Evolutionary conservation across 2,888 invertebrate species (phyloP).

Genomic region (Cistogaster globosa): DNA sequence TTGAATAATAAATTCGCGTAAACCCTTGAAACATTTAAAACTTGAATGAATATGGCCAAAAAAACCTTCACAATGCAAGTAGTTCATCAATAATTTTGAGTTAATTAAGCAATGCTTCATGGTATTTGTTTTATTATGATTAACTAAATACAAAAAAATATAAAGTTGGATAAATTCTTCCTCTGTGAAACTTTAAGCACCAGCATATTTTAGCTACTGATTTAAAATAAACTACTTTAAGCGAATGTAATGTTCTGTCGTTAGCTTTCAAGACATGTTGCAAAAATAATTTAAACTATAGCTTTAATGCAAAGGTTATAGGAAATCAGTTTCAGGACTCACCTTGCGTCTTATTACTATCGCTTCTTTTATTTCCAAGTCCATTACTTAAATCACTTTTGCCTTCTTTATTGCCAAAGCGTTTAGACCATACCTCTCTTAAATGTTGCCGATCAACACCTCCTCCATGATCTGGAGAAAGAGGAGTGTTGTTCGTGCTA

Average conservation of each 20-base stretch:
- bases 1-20: too few species aligned
- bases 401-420: constrained; percentile 73
- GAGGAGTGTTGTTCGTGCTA: background rate
- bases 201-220: too few species aligned
- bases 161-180: too few species aligned
- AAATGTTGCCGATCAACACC: constrained; percentile 75
- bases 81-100: too few species aligned
- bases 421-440: constrained; percentile 78
- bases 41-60: too few species aligned
- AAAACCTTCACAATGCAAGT: too few species aligned
- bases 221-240: too few species aligned
- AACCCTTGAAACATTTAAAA: too few species aligned
- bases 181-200: too few species aligned
- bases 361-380: constrained; percentile 32
- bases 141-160: too few species aligned
- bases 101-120: too few species aligned
- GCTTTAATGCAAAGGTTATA: constrained; percentile 21
- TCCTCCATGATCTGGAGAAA: constrained; percentile 22
- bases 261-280: background rate
- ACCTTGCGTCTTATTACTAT: constrained; percentile 60
- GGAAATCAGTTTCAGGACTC: constrained; percentile 39
- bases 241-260: background rate
- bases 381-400: background rate
- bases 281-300: constrained; percentile 41
- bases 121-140: too few species aligned